Evolutionary conservation across 2,797 vertebrate species (phyloP), one percentile per base, ranked within the genome.

Genomic region (Xenops minutus): DNA sequence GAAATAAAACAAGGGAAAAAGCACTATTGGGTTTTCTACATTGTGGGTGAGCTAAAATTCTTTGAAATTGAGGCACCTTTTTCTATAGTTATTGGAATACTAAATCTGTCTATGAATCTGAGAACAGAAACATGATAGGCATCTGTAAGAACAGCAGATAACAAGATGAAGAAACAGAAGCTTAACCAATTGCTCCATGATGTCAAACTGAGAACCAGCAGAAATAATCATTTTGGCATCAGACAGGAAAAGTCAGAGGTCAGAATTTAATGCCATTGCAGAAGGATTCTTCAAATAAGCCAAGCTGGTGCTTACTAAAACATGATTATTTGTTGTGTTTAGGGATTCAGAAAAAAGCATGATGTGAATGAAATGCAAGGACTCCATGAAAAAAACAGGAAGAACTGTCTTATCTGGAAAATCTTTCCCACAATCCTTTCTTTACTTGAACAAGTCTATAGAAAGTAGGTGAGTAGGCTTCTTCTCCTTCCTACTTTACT

Each of bases 201-300:
- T 93, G 97, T 97, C 97, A 97, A 92, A 68, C 71, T 69, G 80
- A 95, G 88, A 96, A 97, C 78, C 64, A 81, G 89, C 82, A 96
- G 96, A 98, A 98, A 97, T 96, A 97, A 98, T 97, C 92, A 96
- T 90, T 95, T 94, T 96, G 93, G 83, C 96, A 97, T 95, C 89
- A 94, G 96, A 97, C 94, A 94, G 96, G 89, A 95, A 78, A 95
- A 95, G 97, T 79, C 95, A 97, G 94, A 98, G 97, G 97, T 94
- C 93, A 63, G 73, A 86, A 73, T 92, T 97, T 95, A 96, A 86
- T 88, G 82, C 37, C 2, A 1, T 96, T 67, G 80, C 67, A 92
- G 67, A 94, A 79, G 75, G 88, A 96, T 94, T 97, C 89, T 91
- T 96, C 92, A 97, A 92, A 93, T 92, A 95, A 90, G 88, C 54